A percentile compares a stretch with the other conserved stretches of the same genome.
These are phyloP conservation scores for Pseudomyrmex gracilis DNA, from an alignment of 1,140 invertebrate species.

Conservation along the genomic window DNA sequence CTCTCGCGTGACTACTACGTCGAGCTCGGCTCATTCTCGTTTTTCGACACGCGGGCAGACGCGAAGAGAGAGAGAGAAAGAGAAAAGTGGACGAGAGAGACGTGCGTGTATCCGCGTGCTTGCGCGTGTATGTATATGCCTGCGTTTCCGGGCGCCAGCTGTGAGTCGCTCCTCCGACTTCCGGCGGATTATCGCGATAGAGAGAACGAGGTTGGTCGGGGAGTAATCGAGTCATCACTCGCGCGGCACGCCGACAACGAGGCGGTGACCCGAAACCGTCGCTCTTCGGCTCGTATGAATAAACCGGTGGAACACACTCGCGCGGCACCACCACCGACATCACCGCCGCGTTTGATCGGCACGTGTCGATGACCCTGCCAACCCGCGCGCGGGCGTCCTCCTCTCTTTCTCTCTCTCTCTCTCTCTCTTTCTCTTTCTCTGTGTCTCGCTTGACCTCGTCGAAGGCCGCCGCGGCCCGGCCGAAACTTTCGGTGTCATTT, in stretches of 20 bases:
- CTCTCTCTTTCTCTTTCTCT: too few relatives aligned
- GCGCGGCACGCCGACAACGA: slow-evolving; percentile 55
- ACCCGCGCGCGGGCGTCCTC: background rate
- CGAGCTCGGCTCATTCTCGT: slow-evolving; percentile 47
- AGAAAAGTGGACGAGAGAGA: slow-evolving; percentile 23
- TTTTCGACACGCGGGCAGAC: slow-evolving; percentile 32
- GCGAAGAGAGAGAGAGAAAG: slow-evolving; percentile 16
- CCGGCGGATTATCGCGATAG: slow-evolving; percentile 79
- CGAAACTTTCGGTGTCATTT: slow-evolving; percentile 16
- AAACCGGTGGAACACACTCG: slow-evolving; percentile 32
- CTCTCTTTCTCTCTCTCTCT: too few relatives aligned
- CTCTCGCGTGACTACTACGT: slow-evolving; percentile 70
- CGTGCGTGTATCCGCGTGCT: slow-evolving; percentile 50
- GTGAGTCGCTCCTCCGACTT: slow-evolving; percentile 76
- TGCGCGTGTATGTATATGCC: slow-evolving; percentile 67
- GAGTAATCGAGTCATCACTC: slow-evolving; percentile 73
- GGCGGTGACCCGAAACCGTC: slow-evolving; percentile 67
- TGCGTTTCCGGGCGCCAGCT: slow-evolving; percentile 80
- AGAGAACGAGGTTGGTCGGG: slow-evolving; percentile 65
- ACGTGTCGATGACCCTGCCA: slow-evolving; percentile 47
- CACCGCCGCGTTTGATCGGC: slow-evolving; percentile 30
- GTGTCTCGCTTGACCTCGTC: slow-evolving; percentile 41
- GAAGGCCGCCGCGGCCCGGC: slow-evolving; percentile 21
- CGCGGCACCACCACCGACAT: slow-evolving; percentile 14
- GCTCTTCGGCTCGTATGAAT: slow-evolving; percentile 62